A percentile compares a stretch with the other conserved stretches of the same genome.
Evolutionary conservation across 2,797 vertebrate genomes (phyloP).

Genomic region (Dromococcyx pavoninus): DNA sequence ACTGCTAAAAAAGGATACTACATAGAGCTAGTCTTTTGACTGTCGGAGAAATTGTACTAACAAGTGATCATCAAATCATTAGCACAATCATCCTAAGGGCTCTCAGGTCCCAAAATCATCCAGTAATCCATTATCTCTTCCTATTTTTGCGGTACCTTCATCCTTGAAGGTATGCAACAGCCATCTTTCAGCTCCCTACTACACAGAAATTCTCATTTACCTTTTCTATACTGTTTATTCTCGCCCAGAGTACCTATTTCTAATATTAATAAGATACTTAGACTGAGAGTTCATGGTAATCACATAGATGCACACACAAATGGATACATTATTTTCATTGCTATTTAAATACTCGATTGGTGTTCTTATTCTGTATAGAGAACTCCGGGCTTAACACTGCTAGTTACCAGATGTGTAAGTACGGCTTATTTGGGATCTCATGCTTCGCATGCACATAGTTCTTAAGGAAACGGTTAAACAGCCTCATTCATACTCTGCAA

Average conservation of each 20-base stretch:
- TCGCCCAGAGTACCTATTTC: not conserved
- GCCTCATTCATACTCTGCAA: not conserved
- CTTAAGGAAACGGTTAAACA: not conserved
- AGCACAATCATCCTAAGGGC: not conserved
- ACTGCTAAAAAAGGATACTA: not conserved
- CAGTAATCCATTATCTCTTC: not conserved
- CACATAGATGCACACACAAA: not conserved
- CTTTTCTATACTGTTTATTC: not conserved
- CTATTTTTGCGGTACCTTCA: not conserved
- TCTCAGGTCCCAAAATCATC: not conserved
- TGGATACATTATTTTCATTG: not conserved
- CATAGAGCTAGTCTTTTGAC: not conserved
- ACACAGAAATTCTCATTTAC: not conserved
- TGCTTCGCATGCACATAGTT: accelerated
- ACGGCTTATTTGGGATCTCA: not conserved
- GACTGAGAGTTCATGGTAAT: not conserved
- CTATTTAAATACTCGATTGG: not conserved
- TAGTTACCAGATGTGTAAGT: accelerated
- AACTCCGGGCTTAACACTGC: not conserved
- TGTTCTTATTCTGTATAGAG: not conserved
- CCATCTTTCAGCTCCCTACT: not conserved
- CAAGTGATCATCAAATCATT: not conserved
- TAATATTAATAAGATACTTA: not conserved
- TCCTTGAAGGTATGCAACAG: not conserved
- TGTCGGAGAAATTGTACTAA: not conserved